These are phyloP conservation scores for Nomia melanderi DNA, from an alignment of 1,140 invertebrate species.

Conservation along the genomic window DNA sequence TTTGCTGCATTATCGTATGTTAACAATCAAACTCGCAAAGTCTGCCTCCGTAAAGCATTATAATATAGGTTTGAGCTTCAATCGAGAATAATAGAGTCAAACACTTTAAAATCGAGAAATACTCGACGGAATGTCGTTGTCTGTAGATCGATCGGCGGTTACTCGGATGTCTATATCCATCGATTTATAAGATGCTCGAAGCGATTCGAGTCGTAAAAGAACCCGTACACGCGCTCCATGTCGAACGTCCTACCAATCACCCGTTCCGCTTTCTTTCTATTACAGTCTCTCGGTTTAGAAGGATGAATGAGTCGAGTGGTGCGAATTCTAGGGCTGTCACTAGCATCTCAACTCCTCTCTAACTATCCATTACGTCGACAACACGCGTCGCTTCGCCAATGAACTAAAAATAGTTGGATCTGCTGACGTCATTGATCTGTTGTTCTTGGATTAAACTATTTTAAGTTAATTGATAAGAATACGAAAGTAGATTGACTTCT, in stretches of 20 bases:
- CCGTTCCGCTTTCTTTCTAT: slow-evolving; percentile 20
- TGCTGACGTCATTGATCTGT: slow-evolving; percentile 71
- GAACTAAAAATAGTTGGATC: slow-evolving; percentile 65
- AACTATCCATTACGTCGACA: slow-evolving; percentile 29
- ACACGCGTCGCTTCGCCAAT: slow-evolving; percentile 14
- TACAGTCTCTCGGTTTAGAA: slow-evolving; percentile 58
- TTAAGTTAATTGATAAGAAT: too few relatives aligned
- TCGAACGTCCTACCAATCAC: background rate
- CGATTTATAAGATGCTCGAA: slow-evolving; percentile 4
- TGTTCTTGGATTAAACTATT: slow-evolving; percentile 49
- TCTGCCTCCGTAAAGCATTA: too few relatives aligned
- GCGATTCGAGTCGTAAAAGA: slow-evolving; percentile 5
- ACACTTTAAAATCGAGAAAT: too few relatives aligned
- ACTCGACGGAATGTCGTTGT: background rate
- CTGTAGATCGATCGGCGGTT: background rate
- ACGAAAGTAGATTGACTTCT: too few relatives aligned
- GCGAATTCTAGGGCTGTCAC: slow-evolving; percentile 49
- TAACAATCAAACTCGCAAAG: too few relatives aligned
- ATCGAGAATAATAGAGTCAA: too few relatives aligned
- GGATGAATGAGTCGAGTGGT: slow-evolving; percentile 64
- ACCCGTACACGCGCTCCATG: background rate
- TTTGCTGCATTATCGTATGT: too few relatives aligned
- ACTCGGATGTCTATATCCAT: background rate
- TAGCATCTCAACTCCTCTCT: slow-evolving; percentile 35
- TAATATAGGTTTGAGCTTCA: too few relatives aligned